These are phyloP conservation scores for Rhabdophis nuchalis DNA, from an alignment of 2,797 vertebrate genomes.

Conservation along the genomic window DNA sequence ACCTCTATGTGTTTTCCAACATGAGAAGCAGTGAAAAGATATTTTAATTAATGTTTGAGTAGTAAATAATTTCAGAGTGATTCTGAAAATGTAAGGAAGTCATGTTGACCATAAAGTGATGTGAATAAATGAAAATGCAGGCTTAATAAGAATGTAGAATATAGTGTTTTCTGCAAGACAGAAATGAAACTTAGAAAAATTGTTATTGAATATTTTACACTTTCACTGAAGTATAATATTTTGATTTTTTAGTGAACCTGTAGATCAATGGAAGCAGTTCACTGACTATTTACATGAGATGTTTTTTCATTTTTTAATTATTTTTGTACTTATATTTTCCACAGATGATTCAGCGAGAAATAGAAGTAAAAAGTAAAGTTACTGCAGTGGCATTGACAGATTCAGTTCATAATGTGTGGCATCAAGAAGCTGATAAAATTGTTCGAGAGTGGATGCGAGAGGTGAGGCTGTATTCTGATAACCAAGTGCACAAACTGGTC, in stretches of 20 bases:
- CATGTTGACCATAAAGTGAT: constrained; percentile 49
- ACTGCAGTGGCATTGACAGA: constrained; percentile 93
- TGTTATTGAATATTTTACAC: constrained; percentile 65
- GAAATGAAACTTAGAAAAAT: constrained; percentile 61
- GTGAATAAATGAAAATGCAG: constrained; percentile 45
- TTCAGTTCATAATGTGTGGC: constrained; percentile 97
- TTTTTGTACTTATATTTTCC: constrained; percentile 56
- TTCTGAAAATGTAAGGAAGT: constrained; percentile 40
- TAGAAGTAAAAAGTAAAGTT: constrained; percentile 87
- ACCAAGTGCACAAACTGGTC: not conserved
- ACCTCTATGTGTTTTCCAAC: not conserved
- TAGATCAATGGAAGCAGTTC: constrained; percentile 63
- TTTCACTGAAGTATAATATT: constrained; percentile 58
- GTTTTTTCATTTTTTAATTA: constrained; percentile 54
- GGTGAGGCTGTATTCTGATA: constrained; percentile 70
- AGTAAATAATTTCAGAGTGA: constrained; percentile 47
- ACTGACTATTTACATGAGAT: constrained; percentile 66
- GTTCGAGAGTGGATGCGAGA: constrained; percentile 95
- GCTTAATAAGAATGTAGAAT: constrained; percentile 43
- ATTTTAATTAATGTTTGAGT: constrained; percentile 37
- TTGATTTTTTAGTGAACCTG: constrained; percentile 66
- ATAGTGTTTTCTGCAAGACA: constrained; percentile 60
- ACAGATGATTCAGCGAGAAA: constrained; percentile 95
- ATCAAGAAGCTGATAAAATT: constrained; percentile 90
- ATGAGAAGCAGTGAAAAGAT: not conserved